Evolutionary conservation across 2,113 vertebrate species (phyloP), one percentile per base, ranked within the genome.

Genomic region (Lampris incognitus): DNA sequence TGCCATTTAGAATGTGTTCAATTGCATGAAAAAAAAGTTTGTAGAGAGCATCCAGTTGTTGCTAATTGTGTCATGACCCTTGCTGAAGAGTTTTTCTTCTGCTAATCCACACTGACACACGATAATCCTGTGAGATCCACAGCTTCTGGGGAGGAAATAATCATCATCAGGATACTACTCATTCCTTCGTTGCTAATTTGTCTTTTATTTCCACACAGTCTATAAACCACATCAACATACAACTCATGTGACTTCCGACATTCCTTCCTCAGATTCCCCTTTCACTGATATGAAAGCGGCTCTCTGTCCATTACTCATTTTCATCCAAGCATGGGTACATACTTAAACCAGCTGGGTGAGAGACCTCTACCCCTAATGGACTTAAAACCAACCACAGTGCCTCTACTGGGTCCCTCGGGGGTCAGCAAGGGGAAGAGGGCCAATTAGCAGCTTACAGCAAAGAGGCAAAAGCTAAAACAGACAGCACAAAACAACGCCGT

Each of bases 91-190:
- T 52, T 78, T 73, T 66, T 80, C 59, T 79, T 82, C 75, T 69
- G 74, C 80, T 88, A 85, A 90, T 87, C 78, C 78, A 69, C 81
- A 64, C 58, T 78, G 85, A 90, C 78, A 85, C 69, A 51, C 78
- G 52, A 44, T 83, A 87, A 89, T 87, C 80, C 85, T 60, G 54
- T 59, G 8, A 84, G 51, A 76, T 74, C 80, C 71, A 69, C 48
- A 11, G 71, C 59, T 72, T 81, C 52, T 4, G 37, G 54, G 71
- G 67, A 74, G 58, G 71, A 82, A 86, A 71, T 37, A 11, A 76
- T 55, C 74, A 70, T 68, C 62, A 81, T 69, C 51, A 48, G 59
- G 60, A 82, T 66, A 40, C 4, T 51, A 49, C 37, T 52, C 4
- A 10, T 50, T 49, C 61, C 36, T 5, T 49, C 69, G 6, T 9